Conservation (phyloP, 1,140 invertebrate genomes). For the Chionoecetes opilio region DNA sequence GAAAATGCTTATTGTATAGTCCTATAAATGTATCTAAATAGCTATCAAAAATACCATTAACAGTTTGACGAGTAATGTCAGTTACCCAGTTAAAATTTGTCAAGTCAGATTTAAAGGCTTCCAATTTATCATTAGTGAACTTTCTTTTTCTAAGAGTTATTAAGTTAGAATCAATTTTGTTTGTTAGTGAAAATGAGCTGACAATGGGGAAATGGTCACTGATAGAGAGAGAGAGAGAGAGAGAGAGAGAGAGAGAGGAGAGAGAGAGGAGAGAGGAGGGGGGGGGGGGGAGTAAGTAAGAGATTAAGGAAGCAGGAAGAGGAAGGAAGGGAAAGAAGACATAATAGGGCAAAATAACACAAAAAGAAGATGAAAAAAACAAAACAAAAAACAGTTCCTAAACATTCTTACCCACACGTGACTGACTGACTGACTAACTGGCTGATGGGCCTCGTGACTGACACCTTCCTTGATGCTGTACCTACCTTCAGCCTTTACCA, state of each 20-base stretch:
- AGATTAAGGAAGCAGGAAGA: neutral
- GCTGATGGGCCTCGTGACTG: neutral
- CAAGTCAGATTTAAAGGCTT: too few species aligned
- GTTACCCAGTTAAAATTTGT: too few species aligned
- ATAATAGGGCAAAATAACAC: neutral
- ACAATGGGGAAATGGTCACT: too few species aligned
- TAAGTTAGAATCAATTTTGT: too few species aligned
- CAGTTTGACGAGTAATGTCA: too few species aligned
- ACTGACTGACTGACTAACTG: neutral
- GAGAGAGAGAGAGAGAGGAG: neutral
- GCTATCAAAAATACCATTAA: too few species aligned
- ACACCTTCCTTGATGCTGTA: neutral
- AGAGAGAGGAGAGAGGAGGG: too few species aligned
- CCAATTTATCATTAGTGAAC: too few species aligned
- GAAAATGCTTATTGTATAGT: too few species aligned
- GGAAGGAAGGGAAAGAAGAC: neutral
- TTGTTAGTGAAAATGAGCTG: too few species aligned
- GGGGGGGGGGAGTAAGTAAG: neutral
- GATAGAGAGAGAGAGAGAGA: neutral
- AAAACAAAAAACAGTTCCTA: neutral
- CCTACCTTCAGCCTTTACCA: neutral
- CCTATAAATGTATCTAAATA: too few species aligned
- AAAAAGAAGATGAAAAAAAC: neutral
- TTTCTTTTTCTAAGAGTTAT: too few species aligned
- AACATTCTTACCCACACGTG: neutral